Base-by-base conservation (phyloP, 1,140 invertebrate genomes). In the Drosophila nasuta region DNA sequence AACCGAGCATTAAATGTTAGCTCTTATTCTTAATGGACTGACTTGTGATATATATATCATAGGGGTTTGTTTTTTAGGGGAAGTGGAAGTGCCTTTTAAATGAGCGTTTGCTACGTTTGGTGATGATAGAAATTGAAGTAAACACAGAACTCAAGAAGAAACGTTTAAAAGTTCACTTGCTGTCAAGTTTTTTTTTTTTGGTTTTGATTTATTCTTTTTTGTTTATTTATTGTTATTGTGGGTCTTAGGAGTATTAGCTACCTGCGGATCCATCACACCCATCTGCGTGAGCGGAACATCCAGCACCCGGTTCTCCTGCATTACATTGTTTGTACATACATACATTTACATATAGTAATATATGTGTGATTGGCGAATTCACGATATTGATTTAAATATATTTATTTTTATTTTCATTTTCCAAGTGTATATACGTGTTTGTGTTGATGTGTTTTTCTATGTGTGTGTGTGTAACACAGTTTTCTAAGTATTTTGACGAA, bases 251-350 rank as follows among this genome's bases (percentile, higher is more conserved):
- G 81, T 88, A 81, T 86, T 91, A 91, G 86, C 82, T 92, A 96
- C 96, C 96, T 96, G 96, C 96, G 93, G 96, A 96, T 94, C 96
- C 96, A 94, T 97, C 96, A 95, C 96, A 97, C 94, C 96, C 96
- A 93, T 97, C 96, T 92, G 96, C 95, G 94, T 97, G 96, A 93
- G 96, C 96, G 91, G 96, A 95, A 94, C 96, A 97, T 94, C 96
- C 96, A 94, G 95, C 95, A 94, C 96, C 96, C 93, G 95, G 94
- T 93, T 96, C 95, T 96, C 94, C 92, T 93, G 90, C 89, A 81
- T 90, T 83, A 82, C 81, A 85, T 85, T 74, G 77, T 81, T 38
- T 33, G 30, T 74, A 79, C 63, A 69, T 81, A 67, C 77, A 86
- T 75, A 76, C 43, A 52, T 28, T 52, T 63, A 49, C 48, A 63